Percentiles rank a stretch among this genome's conserved stretches.
phyloP scores from a whole-genome alignment of 2,113 vertebrate species.

The Talpa occidentalis region DNA sequence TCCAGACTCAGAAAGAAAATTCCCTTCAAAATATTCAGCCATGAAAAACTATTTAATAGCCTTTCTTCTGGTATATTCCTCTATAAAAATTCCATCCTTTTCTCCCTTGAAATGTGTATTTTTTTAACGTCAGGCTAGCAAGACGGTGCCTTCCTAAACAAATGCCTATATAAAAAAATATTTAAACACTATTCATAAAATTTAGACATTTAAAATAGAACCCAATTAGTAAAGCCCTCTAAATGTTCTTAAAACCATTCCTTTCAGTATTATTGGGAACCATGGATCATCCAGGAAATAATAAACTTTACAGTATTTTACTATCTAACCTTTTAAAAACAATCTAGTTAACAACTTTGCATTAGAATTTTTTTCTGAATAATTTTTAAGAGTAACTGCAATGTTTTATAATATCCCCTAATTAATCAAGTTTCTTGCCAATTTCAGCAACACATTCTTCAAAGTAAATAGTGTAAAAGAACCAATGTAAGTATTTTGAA shows the following conservation, averaged over 20 bases:
- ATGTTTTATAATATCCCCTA: not conserved
- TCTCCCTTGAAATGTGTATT: not conserved
- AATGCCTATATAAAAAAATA: not conserved
- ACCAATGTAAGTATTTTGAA: not conserved
- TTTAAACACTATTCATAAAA: slow-evolving; percentile 34
- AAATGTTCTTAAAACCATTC: not conserved
- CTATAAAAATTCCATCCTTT: not conserved
- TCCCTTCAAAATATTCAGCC: slow-evolving; percentile 11
- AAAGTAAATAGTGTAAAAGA: not conserved
- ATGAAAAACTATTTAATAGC: slow-evolving; percentile 28
- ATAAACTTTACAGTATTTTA: not conserved
- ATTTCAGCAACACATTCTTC: slow-evolving; percentile 11
- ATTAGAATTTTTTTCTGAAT: not conserved
- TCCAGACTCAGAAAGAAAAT: not conserved
- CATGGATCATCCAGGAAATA: not conserved
- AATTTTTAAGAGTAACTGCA: slow-evolving; percentile 36
- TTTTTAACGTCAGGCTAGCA: not conserved
- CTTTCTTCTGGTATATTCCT: not conserved
- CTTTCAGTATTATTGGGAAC: not conserved
- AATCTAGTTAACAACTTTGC: not conserved
- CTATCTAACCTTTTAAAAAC: slow-evolving; percentile 18
- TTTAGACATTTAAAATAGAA: slow-evolving; percentile 37
- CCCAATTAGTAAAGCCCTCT: not conserved
- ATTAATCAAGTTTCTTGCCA: not conserved
- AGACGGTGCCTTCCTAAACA: not conserved